Base-by-base conservation (phyloP, 2,888 invertebrate species). In the Catonia carolina region DNA sequence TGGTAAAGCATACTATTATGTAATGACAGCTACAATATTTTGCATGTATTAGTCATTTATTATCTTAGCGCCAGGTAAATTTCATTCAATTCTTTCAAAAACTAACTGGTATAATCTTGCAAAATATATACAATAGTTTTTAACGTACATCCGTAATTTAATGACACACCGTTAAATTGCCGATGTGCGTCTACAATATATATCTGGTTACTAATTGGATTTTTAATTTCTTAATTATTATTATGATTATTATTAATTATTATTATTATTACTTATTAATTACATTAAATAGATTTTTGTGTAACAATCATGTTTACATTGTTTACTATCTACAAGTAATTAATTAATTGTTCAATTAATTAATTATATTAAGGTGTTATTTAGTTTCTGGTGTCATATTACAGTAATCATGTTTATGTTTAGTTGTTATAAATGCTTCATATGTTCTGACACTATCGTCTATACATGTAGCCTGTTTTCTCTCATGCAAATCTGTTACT, bases 301-400 rank as follows among this genome's bases (percentile, higher is more conserved):
- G 58, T 58, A 54, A 50, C 53, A 33, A 48, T 36, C 50, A 58
- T 36, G 53, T 58, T 58, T 54, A 53, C 48, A 54, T 58, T 54
- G 53, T 58, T 54, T 53, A 58, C 36, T 58, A 39, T 58, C 54
- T 42, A 50, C 15, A 54, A 49, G 54, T 45, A 45, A 45, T 23
- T 45, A 27, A 45, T 45, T 45, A n/a, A n/a, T n/a, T n/a, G n/a
- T n/a, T n/a, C n/a, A n/a, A n/a, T n/a, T n/a, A n/a, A n/a, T n/a
- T n/a, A n/a, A n/a, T n/a, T n/a, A n/a, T n/a, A 45, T 45, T 45
- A 45, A 45, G 45, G 45, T 45, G 45, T 54, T 58, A 45, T 36
- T 58, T 58, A 51, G 45, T 57, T 58, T 58, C 58, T 58, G 58
- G 54, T 58, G 58, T 58, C 54, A 58, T 54, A 50, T 54, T 50